Conservation (phyloP, 1,140 invertebrate genomes). For the Muscidifurax raptorellus region DNA sequence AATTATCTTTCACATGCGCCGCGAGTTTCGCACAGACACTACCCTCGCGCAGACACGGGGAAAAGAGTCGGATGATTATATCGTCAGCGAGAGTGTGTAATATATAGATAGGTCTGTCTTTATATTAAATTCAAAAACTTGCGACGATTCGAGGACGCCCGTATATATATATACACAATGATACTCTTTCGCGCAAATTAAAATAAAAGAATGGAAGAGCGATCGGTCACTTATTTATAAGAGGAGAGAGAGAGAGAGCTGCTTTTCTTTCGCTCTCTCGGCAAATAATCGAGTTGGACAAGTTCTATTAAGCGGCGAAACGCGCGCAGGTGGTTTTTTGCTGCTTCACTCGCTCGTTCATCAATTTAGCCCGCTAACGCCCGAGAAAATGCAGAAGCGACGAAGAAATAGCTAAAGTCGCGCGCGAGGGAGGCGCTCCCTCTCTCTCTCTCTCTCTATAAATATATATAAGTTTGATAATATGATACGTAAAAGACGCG, state of each 20-base stretch:
- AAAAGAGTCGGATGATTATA: background rate
- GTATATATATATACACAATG: no score
- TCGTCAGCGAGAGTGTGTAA: background rate
- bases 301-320: slow-evolving; percentile 70
- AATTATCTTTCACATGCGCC: background rate
- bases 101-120: background rate
- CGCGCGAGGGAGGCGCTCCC: no score
- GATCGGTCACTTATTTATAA: slow-evolving; percentile 50
- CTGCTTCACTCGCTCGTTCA: slow-evolving; percentile 69
- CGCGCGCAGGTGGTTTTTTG: slow-evolving; percentile 61
- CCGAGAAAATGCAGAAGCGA: slow-evolving; percentile 56
- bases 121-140: background rate
- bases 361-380: slow-evolving; percentile 70
- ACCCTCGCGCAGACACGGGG: background rate
- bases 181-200: background rate
- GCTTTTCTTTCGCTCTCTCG: background rate
- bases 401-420: slow-evolving; percentile 46
- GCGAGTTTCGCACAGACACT: background rate
- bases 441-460: no score
- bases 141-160: background rate
- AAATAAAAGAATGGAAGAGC: slow-evolving; percentile 12
- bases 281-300: slow-evolving; percentile 67
- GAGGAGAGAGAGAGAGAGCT: slow-evolving; percentile 16
- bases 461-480: slow-evolving; percentile 28
- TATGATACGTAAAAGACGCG: slow-evolving; percentile 32